A percentile compares a stretch with the other conserved stretches of the same genome.
Evolutionary conservation across 1,140 invertebrate genomes (phyloP).

Genomic region (Trissolcus basalis): DNA sequence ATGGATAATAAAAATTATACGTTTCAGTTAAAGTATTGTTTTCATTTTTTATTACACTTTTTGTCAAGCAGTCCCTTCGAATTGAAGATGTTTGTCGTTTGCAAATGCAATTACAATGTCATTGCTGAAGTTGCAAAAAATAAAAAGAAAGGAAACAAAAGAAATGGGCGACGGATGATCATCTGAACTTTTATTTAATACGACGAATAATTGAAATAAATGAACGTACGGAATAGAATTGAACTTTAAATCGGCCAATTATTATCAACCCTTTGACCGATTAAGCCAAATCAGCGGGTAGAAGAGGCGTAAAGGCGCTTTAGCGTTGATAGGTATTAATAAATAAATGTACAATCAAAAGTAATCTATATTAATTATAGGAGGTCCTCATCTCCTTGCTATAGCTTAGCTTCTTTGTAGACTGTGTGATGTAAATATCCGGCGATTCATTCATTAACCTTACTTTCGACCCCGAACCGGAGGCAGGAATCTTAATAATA

Average conservation of each 20-base stretch:
- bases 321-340: constrained; percentile 75
- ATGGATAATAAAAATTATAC: no score
- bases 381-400: constrained; percentile 66
- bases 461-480: constrained; percentile 69
- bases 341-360: constrained; percentile 76
- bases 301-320: constrained; percentile 64
- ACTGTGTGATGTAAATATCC: constrained; percentile 70
- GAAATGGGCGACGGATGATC: constrained; percentile 1
- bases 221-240: constrained; percentile 48
- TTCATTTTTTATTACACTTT: no score
- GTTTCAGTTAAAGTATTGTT: no score
- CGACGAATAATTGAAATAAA: constrained; percentile 50
- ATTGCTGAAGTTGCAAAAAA: no score
- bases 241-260: constrained; percentile 57
- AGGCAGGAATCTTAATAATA: constrained; percentile 65
- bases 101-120: no score
- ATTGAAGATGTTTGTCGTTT: not conserved
- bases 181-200: constrained; percentile 31
- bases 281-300: constrained; percentile 70
- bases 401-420: constrained; percentile 69
- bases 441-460: constrained; percentile 76
- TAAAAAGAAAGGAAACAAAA: not conserved
- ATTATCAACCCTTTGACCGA: constrained; percentile 73
- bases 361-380: constrained; percentile 77
- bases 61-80: no score